Evolutionary conservation across 2,888 invertebrate genomes (phyloP).

Genomic region (Dione juno): DNA sequence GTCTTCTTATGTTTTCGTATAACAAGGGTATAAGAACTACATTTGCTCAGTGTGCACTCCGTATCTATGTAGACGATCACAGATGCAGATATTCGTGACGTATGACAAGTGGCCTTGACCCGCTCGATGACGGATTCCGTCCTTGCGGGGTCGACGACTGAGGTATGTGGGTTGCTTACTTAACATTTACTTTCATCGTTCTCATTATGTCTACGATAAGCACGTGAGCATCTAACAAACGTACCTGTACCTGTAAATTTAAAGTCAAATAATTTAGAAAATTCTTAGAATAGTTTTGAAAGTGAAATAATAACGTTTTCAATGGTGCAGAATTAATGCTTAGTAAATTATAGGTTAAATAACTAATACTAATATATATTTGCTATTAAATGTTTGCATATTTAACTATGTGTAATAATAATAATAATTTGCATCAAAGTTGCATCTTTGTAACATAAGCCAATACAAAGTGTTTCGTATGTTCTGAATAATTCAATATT

Average conservation of each 20-base stretch:
- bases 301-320: conserved; percentile 3
- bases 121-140: conserved; percentile 77
- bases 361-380: conserved; percentile 25
- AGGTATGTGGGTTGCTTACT: conserved; percentile 59
- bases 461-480: conserved; percentile 22
- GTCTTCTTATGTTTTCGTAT: conserved; percentile 53
- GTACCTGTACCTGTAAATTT: not conserved
- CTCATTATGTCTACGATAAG: conserved; percentile 20
- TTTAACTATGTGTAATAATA: conserved; percentile 36
- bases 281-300: not conserved
- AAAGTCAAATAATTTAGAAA: not conserved
- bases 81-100: conserved; percentile 76
- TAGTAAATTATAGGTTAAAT: too few species aligned
- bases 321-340: not conserved
- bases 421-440: conserved; percentile 17
- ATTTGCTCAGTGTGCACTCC: conserved; percentile 54
- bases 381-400: conserved; percentile 33
- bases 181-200: conserved; percentile 38
- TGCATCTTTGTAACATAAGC: conserved; percentile 38
- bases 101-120: conserved; percentile 80
- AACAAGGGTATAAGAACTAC: conserved; percentile 60
- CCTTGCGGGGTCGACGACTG: conserved; percentile 77
- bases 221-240: not conserved
- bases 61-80: conserved; percentile 79
- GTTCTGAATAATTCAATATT: conserved; percentile 47